These are phyloP conservation scores for Dendrocopos noguchii DNA, from an alignment of 2,113 vertebrate genomes.

Conservation along the genomic window DNA sequence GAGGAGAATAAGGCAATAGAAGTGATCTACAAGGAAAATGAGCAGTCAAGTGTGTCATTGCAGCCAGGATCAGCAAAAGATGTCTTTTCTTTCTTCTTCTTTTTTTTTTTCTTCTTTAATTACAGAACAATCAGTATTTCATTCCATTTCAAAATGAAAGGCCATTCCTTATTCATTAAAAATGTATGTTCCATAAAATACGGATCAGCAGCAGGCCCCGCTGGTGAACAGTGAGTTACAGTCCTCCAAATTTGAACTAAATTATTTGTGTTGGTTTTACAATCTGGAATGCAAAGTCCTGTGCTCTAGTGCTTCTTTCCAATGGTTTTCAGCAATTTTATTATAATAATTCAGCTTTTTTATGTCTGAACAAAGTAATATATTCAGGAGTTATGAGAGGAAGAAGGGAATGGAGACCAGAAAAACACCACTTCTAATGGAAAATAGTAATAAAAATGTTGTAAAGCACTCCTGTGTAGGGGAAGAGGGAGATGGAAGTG, in stretches of 20 bases:
- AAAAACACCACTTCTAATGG: neutral
- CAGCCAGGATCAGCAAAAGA: neutral
- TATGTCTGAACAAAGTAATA: conserved; percentile 12
- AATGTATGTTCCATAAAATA: conserved; percentile 72
- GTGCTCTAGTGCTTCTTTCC: conserved; percentile 42
- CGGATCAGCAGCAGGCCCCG: conserved; percentile 63
- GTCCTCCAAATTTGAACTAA: conserved; percentile 61
- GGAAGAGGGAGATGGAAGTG: neutral
- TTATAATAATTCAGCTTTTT: conserved; percentile 42
- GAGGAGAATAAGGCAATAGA: neutral
- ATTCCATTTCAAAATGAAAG: conserved; percentile 65
- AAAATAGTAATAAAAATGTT: conserved; percentile 43
- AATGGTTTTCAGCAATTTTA: conserved; percentile 54
- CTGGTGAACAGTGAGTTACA: conserved; percentile 65
- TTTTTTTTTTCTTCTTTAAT: neutral
- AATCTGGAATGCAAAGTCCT: conserved; percentile 58
- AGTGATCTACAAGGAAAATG: neutral
- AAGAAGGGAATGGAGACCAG: conserved; percentile 31
- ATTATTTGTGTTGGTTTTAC: conserved; percentile 77
- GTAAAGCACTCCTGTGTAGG: neutral
- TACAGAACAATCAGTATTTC: conserved; percentile 55
- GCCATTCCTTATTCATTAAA: conserved; percentile 72
- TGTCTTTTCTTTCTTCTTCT: neutral
- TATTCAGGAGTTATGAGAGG: conserved; percentile 26
- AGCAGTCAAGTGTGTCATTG: neutral